Conservation (phyloP, 1,140 invertebrate species). For the Sarcophaga bullata region DNA sequence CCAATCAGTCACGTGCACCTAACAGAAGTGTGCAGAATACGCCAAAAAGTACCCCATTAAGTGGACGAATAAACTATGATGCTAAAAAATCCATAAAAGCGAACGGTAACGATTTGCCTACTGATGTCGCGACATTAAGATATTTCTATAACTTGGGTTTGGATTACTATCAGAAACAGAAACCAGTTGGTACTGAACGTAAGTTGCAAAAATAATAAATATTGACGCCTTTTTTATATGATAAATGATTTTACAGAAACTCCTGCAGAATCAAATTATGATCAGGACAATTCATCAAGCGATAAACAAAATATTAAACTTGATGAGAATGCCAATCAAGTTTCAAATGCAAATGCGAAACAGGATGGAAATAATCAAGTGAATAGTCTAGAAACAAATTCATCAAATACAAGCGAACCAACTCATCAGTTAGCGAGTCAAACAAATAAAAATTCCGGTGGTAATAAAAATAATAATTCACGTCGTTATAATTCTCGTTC, state of each 20-base stretch:
- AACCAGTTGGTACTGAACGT: slow-evolving; percentile 20
- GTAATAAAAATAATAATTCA: background rate
- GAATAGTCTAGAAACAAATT: background rate
- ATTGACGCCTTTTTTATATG: no score
- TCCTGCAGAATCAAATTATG: background rate
- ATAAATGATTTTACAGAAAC: background rate
- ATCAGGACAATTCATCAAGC: background rate
- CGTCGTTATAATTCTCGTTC: slow-evolving; percentile 20
- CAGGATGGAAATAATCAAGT: slow-evolving; percentile 12
- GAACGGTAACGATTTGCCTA: slow-evolving; percentile 70
- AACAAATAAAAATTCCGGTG: background rate
- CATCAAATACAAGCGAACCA: background rate
- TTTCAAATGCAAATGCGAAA: slow-evolving; percentile 28
- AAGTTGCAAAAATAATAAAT: slow-evolving; percentile 15
- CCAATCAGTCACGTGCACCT: background rate
- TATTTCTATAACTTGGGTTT: slow-evolving; percentile 77
- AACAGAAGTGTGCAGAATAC: background rate
- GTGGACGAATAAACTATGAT: slow-evolving; percentile 66
- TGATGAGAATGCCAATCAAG: slow-evolving; percentile 32
- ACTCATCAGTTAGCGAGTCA: background rate
- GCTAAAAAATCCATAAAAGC: slow-evolving; percentile 65
- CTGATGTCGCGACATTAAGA: slow-evolving; percentile 71
- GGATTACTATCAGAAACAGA: slow-evolving; percentile 65
- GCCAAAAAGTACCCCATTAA: slow-evolving; percentile 34
- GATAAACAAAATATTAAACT: slow-evolving; percentile 30